These are phyloP conservation scores for Artemisiospiza belli DNA, from an alignment of 2,113 vertebrate genomes.

Conservation along the genomic window DNA sequence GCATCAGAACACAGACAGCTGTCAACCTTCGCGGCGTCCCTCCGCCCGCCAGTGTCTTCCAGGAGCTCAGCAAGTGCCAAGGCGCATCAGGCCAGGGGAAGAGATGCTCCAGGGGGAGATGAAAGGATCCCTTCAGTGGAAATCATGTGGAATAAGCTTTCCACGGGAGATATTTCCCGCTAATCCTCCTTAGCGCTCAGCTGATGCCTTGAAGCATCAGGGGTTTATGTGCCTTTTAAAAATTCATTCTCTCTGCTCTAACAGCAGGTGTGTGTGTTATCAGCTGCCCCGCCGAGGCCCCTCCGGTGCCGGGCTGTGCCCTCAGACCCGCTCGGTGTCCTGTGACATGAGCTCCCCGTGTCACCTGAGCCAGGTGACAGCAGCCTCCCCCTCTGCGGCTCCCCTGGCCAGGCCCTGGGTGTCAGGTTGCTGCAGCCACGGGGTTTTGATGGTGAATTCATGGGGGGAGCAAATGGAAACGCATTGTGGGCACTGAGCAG, in stretches of 20 bases:
- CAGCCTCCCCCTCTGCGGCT: no score
- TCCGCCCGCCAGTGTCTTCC: neutral
- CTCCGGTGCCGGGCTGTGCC: fast-evolving
- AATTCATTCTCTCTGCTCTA: conserved; percentile 15
- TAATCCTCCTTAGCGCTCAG: conserved; percentile 61
- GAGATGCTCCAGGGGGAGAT: conserved; percentile 57
- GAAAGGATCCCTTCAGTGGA: conserved; percentile 67
- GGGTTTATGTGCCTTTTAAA: conserved; percentile 52
- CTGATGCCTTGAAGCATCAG: conserved; percentile 55
- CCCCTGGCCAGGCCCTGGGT: neutral
- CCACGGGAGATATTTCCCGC: conserved; percentile 55
- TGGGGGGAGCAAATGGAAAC: neutral
- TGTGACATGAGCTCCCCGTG: fast-evolving
- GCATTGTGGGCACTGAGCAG: fast-evolving
- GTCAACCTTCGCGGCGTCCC: conserved; percentile 19
- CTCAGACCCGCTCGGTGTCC: fast-evolving
- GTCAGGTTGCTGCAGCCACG: fast-evolving
- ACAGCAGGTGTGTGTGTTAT: neutral
- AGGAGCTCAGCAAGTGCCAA: conserved; percentile 51
- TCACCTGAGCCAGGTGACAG: neutral
- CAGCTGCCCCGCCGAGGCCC: neutral
- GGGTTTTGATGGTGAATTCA: fast-evolving
- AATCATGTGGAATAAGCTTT: conserved; percentile 70
- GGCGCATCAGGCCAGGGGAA: conserved; percentile 51
- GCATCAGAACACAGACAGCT: neutral